These are phyloP conservation scores for Nomada ferruginata DNA, from an alignment of 2,888 invertebrate species.

Conservation along the genomic window DNA sequence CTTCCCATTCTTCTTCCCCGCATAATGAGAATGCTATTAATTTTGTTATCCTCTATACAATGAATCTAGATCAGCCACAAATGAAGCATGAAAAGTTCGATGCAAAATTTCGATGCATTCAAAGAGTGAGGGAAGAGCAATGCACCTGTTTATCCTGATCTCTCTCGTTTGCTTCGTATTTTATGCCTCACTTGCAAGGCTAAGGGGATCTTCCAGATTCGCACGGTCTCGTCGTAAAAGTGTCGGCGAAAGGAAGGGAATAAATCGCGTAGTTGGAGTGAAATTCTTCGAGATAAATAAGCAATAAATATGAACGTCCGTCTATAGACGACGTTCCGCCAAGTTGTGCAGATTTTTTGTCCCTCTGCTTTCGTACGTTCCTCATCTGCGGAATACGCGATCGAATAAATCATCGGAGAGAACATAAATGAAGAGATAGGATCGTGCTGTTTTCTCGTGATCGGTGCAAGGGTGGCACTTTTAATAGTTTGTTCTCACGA, in stretches of 20 bases:
- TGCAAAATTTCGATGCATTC: background rate
- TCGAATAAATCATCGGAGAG: slow-evolving; percentile 23
- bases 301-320: slow-evolving; percentile 14
- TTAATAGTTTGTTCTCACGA: slow-evolving; percentile 66
- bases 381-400: too few species aligned
- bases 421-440: slow-evolving; percentile 21
- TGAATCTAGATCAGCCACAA: background rate
- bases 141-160: background rate
- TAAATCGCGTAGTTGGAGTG: background rate
- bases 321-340: background rate
- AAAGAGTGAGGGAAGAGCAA: background rate
- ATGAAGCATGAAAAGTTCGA: slow-evolving; percentile 8
- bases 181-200: slow-evolving; percentile 2
- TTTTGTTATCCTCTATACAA: slow-evolving; percentile 1
- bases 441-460: slow-evolving; percentile 30
- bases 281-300: slow-evolving; percentile 12
- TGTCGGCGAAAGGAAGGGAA: slow-evolving; percentile 5
- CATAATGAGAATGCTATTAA: background rate
- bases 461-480: slow-evolving; percentile 36
- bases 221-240: slow-evolving; percentile 10
- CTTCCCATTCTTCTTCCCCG: background rate
- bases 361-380: background rate
- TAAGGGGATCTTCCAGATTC: background rate
- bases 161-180: background rate
- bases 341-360: too few species aligned